A percentile compares a stretch with the other conserved stretches of the same genome.
Conservation (phyloP, 2,797 vertebrate genomes). For the Melanitta fusca region DNA sequence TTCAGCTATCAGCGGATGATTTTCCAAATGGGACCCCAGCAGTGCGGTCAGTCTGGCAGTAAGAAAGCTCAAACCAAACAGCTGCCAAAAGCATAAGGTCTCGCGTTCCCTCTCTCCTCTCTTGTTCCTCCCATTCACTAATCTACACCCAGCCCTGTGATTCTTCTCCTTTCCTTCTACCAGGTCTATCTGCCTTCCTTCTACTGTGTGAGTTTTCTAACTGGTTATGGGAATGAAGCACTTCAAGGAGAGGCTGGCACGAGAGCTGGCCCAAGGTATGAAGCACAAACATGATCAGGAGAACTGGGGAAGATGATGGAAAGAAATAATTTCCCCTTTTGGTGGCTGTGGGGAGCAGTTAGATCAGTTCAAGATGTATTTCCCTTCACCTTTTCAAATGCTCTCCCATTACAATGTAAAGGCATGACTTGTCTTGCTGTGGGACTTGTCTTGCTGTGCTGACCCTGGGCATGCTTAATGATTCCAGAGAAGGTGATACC, state of each 20-base stretch:
- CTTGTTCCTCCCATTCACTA: not conserved
- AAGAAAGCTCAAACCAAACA: not conserved
- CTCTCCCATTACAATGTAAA: rapidly evolving
- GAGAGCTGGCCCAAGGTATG: not conserved
- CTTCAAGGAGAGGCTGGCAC: not conserved
- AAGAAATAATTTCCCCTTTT: not conserved
- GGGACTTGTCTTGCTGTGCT: not conserved
- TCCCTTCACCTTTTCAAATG: not conserved
- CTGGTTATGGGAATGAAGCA: not conserved
- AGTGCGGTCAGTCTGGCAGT: not conserved
- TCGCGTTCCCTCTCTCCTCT: not conserved
- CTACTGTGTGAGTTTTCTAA: not conserved
- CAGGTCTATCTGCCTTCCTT: not conserved
- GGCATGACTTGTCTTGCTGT: not conserved
- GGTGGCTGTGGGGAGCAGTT: not conserved
- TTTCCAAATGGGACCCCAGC: not conserved
- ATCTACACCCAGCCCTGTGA: not conserved
- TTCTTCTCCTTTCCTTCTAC: not conserved
- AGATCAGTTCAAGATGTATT: not conserved
- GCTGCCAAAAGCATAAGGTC: not conserved
- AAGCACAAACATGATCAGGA: not conserved
- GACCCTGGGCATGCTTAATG: not conserved
- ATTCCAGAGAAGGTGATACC: not conserved
- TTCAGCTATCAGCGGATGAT: not conserved
- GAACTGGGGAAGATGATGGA: not conserved